phyloP scores from a whole-genome alignment of 2,888 invertebrate species.

The Watsonalla binaria region DNA sequence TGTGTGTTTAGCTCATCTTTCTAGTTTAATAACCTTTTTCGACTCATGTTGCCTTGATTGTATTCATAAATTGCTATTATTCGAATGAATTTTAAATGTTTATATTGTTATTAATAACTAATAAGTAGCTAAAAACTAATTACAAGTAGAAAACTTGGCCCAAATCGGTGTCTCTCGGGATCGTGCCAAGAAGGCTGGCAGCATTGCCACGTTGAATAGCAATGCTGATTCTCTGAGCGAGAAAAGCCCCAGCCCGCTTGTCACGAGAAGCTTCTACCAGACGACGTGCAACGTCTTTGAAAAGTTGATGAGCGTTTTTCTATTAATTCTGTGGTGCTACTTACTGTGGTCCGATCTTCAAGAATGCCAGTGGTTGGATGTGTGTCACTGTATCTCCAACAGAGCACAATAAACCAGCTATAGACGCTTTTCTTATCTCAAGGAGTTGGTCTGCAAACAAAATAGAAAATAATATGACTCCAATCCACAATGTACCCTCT shows the following conservation, averaged over 20 bases:
- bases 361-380: constrained; percentile 46
- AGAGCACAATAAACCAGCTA: constrained; percentile 44
- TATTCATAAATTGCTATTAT: constrained; percentile 10
- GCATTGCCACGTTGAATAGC: too few relatives aligned
- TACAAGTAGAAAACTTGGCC: too few relatives aligned
- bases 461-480: not conserved
- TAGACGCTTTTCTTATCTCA: constrained; percentile 43
- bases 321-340: constrained; percentile 3
- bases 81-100: not conserved
- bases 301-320: not conserved
- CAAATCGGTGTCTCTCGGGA: too few relatives aligned
- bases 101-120: too few relatives aligned
- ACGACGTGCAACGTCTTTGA: too few relatives aligned
- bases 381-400: constrained; percentile 44
- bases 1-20: too few relatives aligned
- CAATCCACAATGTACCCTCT: too few relatives aligned
- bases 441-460: constrained; percentile 42
- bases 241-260: too few relatives aligned
- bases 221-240: too few relatives aligned
- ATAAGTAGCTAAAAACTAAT: too few relatives aligned
- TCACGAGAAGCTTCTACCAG: too few relatives aligned
- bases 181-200: too few relatives aligned
- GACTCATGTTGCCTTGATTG: constrained; percentile 24
- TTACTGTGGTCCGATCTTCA: constrained; percentile 33
- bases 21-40: constrained; percentile 2